Evolutionary conservation across 2,888 invertebrate genomes (phyloP), one percentile per base, ranked within the genome.

Genomic region (Merodon equestris): DNA sequence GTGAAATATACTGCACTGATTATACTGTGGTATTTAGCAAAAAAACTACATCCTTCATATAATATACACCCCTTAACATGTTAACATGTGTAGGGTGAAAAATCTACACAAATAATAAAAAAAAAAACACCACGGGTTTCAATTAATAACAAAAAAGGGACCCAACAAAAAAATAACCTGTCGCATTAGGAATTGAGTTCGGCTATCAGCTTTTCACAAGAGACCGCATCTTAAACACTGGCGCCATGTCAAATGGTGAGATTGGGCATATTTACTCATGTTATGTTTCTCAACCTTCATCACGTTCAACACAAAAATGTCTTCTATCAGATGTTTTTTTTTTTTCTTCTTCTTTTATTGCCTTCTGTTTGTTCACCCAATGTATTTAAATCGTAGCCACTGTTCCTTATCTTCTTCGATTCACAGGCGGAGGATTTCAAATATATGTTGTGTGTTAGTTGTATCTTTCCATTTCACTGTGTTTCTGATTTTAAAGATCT

Each of bases 211-310:
- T 87, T 86, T 87, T 88, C 88, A 87, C 84, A 88, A 85, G 85
- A 83, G 81, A 84, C 88, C 88, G 88, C 88, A 88, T 88, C 88
- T 88, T 86, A 87, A 88, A 86, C 84, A 86, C 86, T 88, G 88
- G 88, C 88, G 88, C 88, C 88, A 88, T 85, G 85, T 85, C 86
- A 86, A 85, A 86, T 85, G 85, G 86, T 85, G 86, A 85, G 86
- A 86, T 86, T 86, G 86, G 86, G 85, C 85, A 83, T 84, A 82
- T 83, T 83, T 82, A 81, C 81, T 81, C 71, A 76, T 63, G 75
- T 75, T 81, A 64, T 74, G 70, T 81, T 75, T 63, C 66, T 75
- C 48, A 81, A 81, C 81, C 81, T 81, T 81, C 81, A 81, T 75
- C 75, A 75, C 81, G 70, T 70, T 81, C 58, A 75, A 81, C 74